Evolutionary conservation across 2,113 vertebrate genomes (phyloP).

Genomic region (Lepidiolamprologus cunningtoni): DNA sequence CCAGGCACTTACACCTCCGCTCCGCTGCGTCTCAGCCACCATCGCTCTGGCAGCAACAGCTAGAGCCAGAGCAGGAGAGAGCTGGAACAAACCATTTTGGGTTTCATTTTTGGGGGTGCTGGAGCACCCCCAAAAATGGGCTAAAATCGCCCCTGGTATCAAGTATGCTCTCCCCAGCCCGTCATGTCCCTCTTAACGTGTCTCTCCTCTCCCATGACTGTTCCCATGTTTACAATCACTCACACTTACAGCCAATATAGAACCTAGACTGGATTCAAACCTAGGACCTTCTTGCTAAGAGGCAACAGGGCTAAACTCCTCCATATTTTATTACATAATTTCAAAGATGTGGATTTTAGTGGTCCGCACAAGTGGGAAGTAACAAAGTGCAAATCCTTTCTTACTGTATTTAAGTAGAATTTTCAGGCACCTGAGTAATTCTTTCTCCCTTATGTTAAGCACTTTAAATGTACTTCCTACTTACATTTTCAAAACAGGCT

Average conservation of each 20-base stretch:
- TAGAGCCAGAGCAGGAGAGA: too few relatives aligned
- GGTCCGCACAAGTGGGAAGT: accelerated
- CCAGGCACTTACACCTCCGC: too few relatives aligned
- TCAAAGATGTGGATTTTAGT: not conserved
- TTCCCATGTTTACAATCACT: accelerated
- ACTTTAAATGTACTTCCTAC: accelerated
- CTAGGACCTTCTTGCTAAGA: not conserved
- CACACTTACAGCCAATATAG: not conserved
- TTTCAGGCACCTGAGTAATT: not conserved
- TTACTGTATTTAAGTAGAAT: not conserved
- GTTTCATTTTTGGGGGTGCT: too few relatives aligned
- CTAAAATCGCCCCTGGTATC: not conserved
- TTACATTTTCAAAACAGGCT: not conserved
- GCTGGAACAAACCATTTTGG: too few relatives aligned
- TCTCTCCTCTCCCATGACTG: not conserved
- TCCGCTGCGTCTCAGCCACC: too few relatives aligned
- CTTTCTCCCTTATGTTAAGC: not conserved
- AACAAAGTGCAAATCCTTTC: not conserved
- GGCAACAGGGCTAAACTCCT: not conserved
- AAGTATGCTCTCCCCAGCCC: not conserved
- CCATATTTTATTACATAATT: not conserved
- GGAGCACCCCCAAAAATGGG: accelerated
- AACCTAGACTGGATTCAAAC: not conserved
- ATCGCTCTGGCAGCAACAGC: too few relatives aligned
- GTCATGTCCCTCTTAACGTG: not conserved